Evolutionary conservation across 2,888 invertebrate species (phyloP), one percentile per base, ranked within the genome.

Genomic region (Drosophila aldrichi): DNA sequence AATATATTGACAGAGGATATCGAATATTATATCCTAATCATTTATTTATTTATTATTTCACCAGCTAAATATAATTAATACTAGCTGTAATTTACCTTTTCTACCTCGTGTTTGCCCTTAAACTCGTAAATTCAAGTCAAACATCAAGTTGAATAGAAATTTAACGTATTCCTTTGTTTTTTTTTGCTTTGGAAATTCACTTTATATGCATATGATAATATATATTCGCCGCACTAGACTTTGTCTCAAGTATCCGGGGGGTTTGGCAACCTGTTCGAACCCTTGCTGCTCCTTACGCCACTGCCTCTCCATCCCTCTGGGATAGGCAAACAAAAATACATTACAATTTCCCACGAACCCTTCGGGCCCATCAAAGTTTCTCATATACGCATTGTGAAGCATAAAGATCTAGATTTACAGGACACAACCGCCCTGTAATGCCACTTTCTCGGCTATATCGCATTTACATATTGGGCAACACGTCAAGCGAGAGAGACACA

Each of bases 301-400:
- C 12, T 40, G 9, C 32, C 32, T 14, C 22, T n/a, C n/a, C 20
- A 18, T 10, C 18, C 49, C 36, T 29, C 29, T 60, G 48, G 22
- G 56, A 29, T 57, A 34, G 54, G 59, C 64, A 46, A 67, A 70
- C 60, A 40, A 57, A 51, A 62, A 54, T 62, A 60, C 62, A 70
- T 64, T 55, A 38, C 54, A 70, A 70, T 65, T 83, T 83, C 82
- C 81, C 82, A 83, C 87, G 87, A 79, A 81, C 55, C 59, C 64
- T 66, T 38, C 14, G 29, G 46, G 40, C 22, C 14, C 54, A 60
- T 54, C 48, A 48, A 44, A 51, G 55, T 48, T 36, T 38, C 49
- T 54, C 57, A 54, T 44, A 65, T 43, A 73, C 57, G 57, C 69
- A 58, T 43, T 70, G 64, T 59, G 68, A 66, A 49, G 67, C 83